These are phyloP conservation scores for Physocephala rufipes DNA, from an alignment of 2,888 invertebrate genomes.

Conservation along the genomic window DNA sequence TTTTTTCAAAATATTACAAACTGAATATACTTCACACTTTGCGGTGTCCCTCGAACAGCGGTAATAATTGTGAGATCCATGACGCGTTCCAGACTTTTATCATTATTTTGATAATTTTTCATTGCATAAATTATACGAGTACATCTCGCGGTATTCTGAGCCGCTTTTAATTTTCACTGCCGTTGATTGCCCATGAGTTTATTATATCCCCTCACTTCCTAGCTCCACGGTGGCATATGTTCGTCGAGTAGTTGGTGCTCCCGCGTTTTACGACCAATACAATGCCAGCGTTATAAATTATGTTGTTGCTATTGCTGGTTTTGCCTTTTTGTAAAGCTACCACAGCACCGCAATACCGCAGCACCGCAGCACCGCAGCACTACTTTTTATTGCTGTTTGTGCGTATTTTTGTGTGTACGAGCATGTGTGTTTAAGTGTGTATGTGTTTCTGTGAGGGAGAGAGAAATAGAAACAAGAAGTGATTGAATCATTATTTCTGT, in stretches of 20 bases:
- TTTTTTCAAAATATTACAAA: no score
- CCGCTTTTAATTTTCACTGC: background rate
- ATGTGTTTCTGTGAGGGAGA: no score
- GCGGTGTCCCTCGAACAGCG: background rate
- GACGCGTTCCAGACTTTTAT: background rate
- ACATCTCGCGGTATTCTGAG: background rate
- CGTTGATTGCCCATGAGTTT: constrained; percentile 22
- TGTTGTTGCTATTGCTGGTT: constrained; percentile 16
- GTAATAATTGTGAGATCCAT: background rate
- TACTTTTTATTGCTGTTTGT: constrained; percentile 14
- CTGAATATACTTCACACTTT: no score
- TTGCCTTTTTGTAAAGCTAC: no score
- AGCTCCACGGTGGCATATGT: constrained; percentile 43
- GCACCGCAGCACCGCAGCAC: background rate
- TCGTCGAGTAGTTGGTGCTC: constrained; percentile 51
- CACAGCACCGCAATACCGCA: background rate
- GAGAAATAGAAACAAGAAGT: constrained; percentile 40
- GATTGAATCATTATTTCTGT: constrained; percentile 37
- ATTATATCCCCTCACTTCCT: background rate
- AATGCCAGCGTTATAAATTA: constrained; percentile 33
- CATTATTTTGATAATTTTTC: constrained; percentile 26
- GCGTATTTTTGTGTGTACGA: no score
- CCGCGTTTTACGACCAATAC: constrained; percentile 32
- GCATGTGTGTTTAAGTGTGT: no score
- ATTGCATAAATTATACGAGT: constrained; percentile 44